phyloP scores from a whole-genome alignment of 2,888 invertebrate genomes.

The Gymnosoma rotundatum region DNA sequence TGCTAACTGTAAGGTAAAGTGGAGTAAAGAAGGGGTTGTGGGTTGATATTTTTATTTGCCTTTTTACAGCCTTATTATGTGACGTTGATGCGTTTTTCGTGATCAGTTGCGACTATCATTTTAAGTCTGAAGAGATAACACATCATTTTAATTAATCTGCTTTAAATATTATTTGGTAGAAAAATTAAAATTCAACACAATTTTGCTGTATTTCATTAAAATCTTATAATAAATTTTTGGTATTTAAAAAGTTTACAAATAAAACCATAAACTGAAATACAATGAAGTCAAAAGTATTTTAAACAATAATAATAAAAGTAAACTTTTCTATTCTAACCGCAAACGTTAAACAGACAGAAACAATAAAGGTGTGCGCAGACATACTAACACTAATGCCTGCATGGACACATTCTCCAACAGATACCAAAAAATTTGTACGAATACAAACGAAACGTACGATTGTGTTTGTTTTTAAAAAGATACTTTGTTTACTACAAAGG shows the following conservation, averaged over 20 bases:
- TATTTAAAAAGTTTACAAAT: background rate
- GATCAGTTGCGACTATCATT: too few relatives aligned
- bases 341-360: constrained; percentile 75
- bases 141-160: too few relatives aligned
- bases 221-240: too few relatives aligned
- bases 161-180: too few relatives aligned
- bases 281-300: constrained; percentile 9
- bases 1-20: too few relatives aligned
- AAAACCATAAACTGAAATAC: background rate
- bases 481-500: constrained; percentile 76
- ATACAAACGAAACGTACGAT: constrained; percentile 46
- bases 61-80: too few relatives aligned
- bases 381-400: constrained; percentile 56
- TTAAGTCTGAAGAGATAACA: too few relatives aligned
- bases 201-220: too few relatives aligned
- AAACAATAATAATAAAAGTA: constrained; percentile 3
- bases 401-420: constrained; percentile 16
- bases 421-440: constrained; percentile 14
- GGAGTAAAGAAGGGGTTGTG: too few relatives aligned
- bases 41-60: too few relatives aligned
- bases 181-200: too few relatives aligned
- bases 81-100: too few relatives aligned
- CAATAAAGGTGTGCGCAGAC: constrained; percentile 62
- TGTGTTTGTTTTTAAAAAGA: constrained; percentile 68
- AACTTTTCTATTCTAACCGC: constrained; percentile 70